phyloP scores from a whole-genome alignment of 2,797 vertebrate species.

The Periophthalmus magnuspinnatus region DNA sequence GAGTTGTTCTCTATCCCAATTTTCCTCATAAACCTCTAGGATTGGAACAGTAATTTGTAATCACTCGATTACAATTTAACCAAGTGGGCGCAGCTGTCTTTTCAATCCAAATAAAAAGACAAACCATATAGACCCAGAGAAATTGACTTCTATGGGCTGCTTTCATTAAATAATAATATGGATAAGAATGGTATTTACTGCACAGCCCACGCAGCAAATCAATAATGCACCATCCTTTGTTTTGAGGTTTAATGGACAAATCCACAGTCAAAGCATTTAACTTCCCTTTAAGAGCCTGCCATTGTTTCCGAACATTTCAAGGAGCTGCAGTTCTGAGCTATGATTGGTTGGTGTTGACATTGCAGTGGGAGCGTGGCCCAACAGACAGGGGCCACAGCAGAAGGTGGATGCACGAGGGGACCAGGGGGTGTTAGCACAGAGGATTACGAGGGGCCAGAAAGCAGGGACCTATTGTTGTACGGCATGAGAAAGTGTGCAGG shows the following conservation, averaged over 20 bases:
- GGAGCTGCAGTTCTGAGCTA: slow-evolving; percentile 23
- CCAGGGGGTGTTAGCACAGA: slow-evolving; percentile 36
- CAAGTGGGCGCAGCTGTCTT: neutral
- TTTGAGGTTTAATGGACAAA: slow-evolving; percentile 7
- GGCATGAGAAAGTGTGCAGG: slow-evolving; percentile 75
- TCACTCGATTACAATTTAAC: neutral
- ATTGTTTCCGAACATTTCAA: slow-evolving; percentile 43
- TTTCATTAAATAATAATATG: slow-evolving; percentile 15
- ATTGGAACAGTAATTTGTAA: neutral
- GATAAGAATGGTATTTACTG: slow-evolving; percentile 4
- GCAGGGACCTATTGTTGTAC: slow-evolving; percentile 67
- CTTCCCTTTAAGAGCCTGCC: slow-evolving; percentile 33
- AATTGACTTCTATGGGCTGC: slow-evolving; percentile 9
- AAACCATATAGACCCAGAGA: neutral
- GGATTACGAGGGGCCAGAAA: slow-evolving; percentile 70
- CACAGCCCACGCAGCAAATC: neutral
- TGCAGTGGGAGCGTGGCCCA: slow-evolving; percentile 48
- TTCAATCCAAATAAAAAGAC: slow-evolving; percentile 3
- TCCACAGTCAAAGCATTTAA: slow-evolving; percentile 34
- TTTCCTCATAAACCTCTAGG: neutral
- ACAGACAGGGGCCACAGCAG: slow-evolving; percentile 38
- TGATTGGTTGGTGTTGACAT: slow-evolving; percentile 54
- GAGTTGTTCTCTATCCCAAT: neutral
- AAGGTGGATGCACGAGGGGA: slow-evolving; percentile 29
- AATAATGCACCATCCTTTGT: slow-evolving; percentile 16